Evolutionary conservation across 2,797 vertebrate species (phyloP).

Genomic region (Poliocrania exsul): DNA sequence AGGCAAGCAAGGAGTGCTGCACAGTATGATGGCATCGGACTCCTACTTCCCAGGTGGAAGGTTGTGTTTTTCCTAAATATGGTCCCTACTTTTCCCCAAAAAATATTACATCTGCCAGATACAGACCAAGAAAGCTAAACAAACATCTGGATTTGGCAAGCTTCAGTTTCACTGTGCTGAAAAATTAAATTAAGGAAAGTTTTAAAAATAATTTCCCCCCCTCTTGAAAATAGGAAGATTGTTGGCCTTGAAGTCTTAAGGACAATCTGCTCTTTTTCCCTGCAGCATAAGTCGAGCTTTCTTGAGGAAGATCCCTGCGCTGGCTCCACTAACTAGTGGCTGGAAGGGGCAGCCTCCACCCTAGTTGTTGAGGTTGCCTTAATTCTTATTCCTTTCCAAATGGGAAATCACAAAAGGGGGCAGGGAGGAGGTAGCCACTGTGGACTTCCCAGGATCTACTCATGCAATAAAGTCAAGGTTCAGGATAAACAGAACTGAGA

Average conservation of each 20-base stretch:
- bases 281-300: background rate
- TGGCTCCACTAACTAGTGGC: background rate
- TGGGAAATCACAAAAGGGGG: background rate
- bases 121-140: background rate
- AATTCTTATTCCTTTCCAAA: background rate
- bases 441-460: background rate
- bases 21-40: background rate
- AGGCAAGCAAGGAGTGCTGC: background rate
- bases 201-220: background rate
- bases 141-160: background rate
- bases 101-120: background rate
- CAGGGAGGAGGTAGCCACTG: background rate
- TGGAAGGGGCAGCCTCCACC: background rate
- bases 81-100: background rate
- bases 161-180: background rate
- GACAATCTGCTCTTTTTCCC: background rate
- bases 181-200: slow-evolving; percentile 13
- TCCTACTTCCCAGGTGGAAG: background rate
- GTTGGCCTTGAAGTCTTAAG: background rate
- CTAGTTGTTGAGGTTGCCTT: background rate
- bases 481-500: background rate
- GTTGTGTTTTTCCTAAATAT: background rate
- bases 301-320: background rate
- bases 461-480: background rate
- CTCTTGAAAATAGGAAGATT: background rate